Base-by-base conservation (phyloP, 2,888 invertebrate genomes). In the Lasioglossum vierecki region DNA sequence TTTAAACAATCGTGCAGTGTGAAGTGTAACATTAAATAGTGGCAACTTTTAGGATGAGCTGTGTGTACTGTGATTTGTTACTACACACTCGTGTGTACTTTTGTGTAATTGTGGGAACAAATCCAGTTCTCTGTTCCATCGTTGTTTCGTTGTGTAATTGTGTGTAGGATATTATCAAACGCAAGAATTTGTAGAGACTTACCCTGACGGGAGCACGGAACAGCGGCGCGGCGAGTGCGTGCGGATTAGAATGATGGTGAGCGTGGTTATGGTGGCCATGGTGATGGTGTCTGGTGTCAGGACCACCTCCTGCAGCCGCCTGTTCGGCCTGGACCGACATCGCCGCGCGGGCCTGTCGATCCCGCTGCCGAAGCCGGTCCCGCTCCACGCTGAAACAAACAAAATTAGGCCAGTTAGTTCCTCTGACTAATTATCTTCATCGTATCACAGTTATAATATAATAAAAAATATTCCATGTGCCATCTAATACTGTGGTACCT, bases 351-450 rank as follows among this genome's bases (percentile, higher is more conserved):
- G 97, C 97, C 95, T 97, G 97, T 93, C 97, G 96, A 95, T 97
- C 97, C 96, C 97, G 96, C 96, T 97, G 97, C 92, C 97, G 97
- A 95, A 97, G 96, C 95, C 97, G 97, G 95, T 97, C 97, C 95
- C 97, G 96, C 95, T 97, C 97, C 93, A 95, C 95, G 93, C 95
- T 95, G 93, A 46, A 95, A 94, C 30, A 9, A 18, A 66, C 15
- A 26, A 60, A n/a, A 60, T 26, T 26, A 26, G 26, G 13, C 26
- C 13, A 26, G 1, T 60, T 26, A 60, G 60, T 13, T 26, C 9
- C 60, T 57, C 57, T 1, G 57, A 13, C 13, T 60, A 26, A 26
- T 60, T 11, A 60, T 26, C n/a, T 1, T 4, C 13, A 1, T 11
- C 1, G 13, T 1, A 4, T 26, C 60, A 26, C 26, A 26, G 13